These are phyloP conservation scores for Chauna torquata DNA, from an alignment of 2,113 vertebrate species.

Conservation along the genomic window DNA sequence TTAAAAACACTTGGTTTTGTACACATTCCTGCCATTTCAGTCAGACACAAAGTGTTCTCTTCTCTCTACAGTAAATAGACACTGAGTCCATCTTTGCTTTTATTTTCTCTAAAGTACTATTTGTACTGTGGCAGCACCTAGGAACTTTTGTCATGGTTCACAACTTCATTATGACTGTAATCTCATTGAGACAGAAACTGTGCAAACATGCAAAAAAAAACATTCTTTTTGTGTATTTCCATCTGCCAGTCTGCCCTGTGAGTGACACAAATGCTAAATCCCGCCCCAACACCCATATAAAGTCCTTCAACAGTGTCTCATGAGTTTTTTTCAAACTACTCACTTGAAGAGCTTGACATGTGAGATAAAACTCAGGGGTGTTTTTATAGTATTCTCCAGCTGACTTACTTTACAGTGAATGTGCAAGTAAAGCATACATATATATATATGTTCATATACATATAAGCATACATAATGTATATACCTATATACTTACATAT, in stretches of 20 bases:
- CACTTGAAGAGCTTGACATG: not conserved
- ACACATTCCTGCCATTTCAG: not conserved
- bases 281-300: not conserved
- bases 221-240: not conserved
- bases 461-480: not conserved
- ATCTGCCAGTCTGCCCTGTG: not conserved
- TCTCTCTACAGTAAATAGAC: not conserved
- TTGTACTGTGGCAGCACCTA: not conserved
- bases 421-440: not conserved
- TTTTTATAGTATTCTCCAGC: not conserved
- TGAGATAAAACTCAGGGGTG: not conserved
- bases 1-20: not conserved
- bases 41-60: not conserved
- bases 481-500: too few relatives aligned
- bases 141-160: not conserved
- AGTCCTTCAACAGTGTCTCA: not conserved
- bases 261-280: accelerated
- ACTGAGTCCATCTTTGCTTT: not conserved
- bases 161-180: not conserved
- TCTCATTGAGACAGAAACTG: not conserved
- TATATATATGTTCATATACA: not conserved
- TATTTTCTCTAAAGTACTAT: not conserved
- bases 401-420: not conserved
- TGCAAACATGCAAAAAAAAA: not conserved
- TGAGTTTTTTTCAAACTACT: not conserved